Base-by-base conservation (phyloP, 1,140 invertebrate species). In the Habropoda laboriosa region DNA sequence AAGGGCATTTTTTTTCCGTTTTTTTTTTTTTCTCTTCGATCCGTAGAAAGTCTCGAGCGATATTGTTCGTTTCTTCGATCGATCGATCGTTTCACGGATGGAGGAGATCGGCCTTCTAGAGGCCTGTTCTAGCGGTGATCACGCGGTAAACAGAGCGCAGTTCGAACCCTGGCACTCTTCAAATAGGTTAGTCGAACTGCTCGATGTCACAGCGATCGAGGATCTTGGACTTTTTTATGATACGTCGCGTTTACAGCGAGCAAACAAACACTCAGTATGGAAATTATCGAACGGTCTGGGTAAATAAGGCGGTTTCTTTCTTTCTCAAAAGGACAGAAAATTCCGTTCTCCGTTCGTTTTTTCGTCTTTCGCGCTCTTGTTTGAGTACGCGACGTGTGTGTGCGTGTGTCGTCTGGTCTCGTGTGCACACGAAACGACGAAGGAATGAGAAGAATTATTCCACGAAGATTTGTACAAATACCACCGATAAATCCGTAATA, bases 391-490 rank as follows among this genome's bases (percentile, higher is more conserved):
- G n/a, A n/a, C n/a, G n/a, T n/a, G n/a, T n/a, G n/a, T n/a, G n/a
- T n/a, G n/a, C n/a, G n/a, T n/a, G n/a, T n/a, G n/a, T n/a, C n/a
- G n/a, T n/a, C n/a, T n/a, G n/a, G n/a, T n/a, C n/a, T n/a, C n/a
- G n/a, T n/a, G n/a, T n/a, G 47, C 58, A 38, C 30, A 16, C 58
- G 12, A 71, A 42, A 40, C 6, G 4, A 40, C n/a, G 32, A 5
- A 12, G 18, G 5, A 55, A 27, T 0, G 21, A 61, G 16, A 49
- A n/a, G 21, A 51, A 1, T 24, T 57, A 27, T 51, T 38, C n/a
- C n/a, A n/a, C n/a, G 21, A 30, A 40, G 70, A 60, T 64, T 75
- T 67, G 71, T 80, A 80, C 45, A 60, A 51, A 80, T 12, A n/a
- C n/a, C 30, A 51, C 13, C 21, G 24, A 67, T 45, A 42, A n/a